These are phyloP conservation scores for Poeciliopsis gracilis DNA, from an alignment of 2,797 vertebrate genomes.

Conservation along the genomic window DNA sequence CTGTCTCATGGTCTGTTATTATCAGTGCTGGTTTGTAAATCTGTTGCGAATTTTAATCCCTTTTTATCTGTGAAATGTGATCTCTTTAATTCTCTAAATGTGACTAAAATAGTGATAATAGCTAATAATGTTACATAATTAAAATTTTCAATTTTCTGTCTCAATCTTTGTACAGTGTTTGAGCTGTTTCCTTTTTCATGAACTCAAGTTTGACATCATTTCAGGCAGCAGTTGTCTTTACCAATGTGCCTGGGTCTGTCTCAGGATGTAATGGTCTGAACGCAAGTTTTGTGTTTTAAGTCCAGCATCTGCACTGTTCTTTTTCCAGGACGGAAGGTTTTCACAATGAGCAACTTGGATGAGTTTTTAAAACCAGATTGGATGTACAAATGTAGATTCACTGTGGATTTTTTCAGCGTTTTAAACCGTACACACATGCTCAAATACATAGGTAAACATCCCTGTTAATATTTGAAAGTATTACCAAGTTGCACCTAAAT, in stretches of 20 bases:
- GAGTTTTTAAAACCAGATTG: not conserved
- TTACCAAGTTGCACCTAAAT: not conserved
- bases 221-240: not conserved
- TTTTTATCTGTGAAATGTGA: not conserved
- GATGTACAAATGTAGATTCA: not conserved
- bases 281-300: not conserved
- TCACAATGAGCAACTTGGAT: not conserved
- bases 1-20: not conserved
- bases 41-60: not conserved
- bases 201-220: not conserved
- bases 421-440: not conserved
- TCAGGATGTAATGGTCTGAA: not conserved
- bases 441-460: not conserved
- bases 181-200: not conserved
- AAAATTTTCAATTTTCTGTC: not conserved
- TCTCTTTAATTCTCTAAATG: not conserved
- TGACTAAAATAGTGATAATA: not conserved
- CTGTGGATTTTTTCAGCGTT: not conserved
- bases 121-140: not conserved
- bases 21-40: not conserved
- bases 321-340: not conserved
- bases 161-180: not conserved
- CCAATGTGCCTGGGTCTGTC: not conserved
- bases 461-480: not conserved
- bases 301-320: not conserved